Conservation (phyloP, 1,140 invertebrate genomes). For the Drosophila suzukii region DNA sequence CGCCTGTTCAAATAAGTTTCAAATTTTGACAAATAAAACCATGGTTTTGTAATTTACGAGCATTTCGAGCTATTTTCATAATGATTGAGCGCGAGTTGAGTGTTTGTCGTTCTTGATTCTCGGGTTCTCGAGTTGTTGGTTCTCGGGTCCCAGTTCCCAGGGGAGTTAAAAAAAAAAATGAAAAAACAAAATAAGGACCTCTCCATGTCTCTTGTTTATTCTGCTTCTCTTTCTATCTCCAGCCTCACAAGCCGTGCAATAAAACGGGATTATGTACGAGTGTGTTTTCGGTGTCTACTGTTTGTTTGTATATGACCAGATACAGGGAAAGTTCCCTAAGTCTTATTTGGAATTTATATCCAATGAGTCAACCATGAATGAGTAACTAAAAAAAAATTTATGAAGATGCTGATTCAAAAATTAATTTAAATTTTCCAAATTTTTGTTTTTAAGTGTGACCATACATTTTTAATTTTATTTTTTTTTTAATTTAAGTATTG, state of each 20-base stretch:
- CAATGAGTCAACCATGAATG: neutral
- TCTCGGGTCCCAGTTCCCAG: conserved; percentile 22
- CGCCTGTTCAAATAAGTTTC: conserved; percentile 84
- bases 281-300: conserved; percentile 46
- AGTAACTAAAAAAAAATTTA: no score
- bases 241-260: conserved; percentile 54
- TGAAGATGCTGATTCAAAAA: neutral
- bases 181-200: conserved; percentile 30
- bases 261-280: conserved; percentile 73
- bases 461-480: no score
- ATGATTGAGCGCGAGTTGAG: conserved; percentile 62
- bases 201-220: conserved; percentile 18
- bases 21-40: conserved; percentile 85
- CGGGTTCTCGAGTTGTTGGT: conserved; percentile 14
- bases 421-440: no score
- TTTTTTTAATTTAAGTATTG: no score
- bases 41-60: conserved; percentile 83
- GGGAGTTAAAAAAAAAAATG: neutral
- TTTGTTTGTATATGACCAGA: conserved; percentile 23
- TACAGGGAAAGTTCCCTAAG: conserved; percentile 13
- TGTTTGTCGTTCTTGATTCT: conserved; percentile 26
- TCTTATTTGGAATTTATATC: neutral
- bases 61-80: conserved; percentile 56
- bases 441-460: no score
- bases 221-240: conserved; percentile 25